These are phyloP conservation scores for Ips typographus DNA, from an alignment of 1,140 invertebrate genomes.

Conservation along the genomic window DNA sequence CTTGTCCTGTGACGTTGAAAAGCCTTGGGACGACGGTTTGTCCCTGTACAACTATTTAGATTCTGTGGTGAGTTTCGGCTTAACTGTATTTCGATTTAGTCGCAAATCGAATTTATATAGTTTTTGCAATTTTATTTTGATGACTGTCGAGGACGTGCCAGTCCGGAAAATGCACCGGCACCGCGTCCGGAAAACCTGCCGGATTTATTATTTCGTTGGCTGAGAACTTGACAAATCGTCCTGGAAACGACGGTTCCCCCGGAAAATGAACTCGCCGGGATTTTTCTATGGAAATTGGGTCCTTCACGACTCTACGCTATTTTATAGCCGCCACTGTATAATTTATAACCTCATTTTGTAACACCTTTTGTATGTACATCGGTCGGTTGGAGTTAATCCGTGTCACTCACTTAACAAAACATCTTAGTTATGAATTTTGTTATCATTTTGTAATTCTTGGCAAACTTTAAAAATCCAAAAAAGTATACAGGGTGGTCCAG, in stretches of 20 bases:
- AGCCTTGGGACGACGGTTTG: constrained; percentile 83
- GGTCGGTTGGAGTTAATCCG: too few species aligned
- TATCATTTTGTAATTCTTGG: too few species aligned
- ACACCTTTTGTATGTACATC: too few species aligned
- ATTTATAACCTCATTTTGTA: not conserved
- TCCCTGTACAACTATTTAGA: constrained; percentile 90
- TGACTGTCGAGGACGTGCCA: constrained; percentile 6
- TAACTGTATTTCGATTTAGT: not conserved
- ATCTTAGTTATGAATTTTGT: too few species aligned
- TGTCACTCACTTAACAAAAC: too few species aligned
- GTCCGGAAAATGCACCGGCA: constrained; percentile 10
- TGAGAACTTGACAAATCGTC: constrained; percentile 22
- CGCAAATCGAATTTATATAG: not conserved
- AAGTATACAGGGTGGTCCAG: too few species aligned
- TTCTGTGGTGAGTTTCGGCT: constrained; percentile 61
- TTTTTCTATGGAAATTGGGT: constrained; percentile 18
- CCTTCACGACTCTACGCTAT: constrained; percentile 3
- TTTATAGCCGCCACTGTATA: constrained; percentile 5
- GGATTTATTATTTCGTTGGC: constrained; percentile 22
- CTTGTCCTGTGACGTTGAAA: constrained; percentile 80
- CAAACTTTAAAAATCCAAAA: too few species aligned
- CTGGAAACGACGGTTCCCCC: constrained; percentile 6
- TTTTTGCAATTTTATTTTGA: not conserved
- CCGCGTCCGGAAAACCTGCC: constrained; percentile 10
- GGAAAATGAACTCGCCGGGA: constrained; percentile 15